A percentile compares a stretch with the other conserved stretches of the same genome.
phyloP scores from a whole-genome alignment of 1,140 invertebrate genomes.

The Oscheius sp. region DNA sequence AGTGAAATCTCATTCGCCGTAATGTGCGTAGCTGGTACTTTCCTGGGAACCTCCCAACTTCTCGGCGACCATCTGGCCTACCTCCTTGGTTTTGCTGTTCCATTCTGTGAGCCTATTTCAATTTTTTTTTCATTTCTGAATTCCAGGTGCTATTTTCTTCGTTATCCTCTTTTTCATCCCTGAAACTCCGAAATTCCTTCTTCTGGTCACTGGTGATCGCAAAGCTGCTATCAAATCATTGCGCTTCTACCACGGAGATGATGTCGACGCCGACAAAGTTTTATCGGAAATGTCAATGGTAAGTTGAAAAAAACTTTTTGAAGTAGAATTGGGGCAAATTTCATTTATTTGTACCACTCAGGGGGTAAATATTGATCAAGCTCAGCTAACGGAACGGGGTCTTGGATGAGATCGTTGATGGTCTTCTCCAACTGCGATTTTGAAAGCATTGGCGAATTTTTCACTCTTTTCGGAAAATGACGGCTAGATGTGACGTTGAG shows the following conservation, averaged over 20 bases:
- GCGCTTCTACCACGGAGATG: constrained; percentile 50
- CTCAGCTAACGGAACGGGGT: no score
- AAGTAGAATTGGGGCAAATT: no score
- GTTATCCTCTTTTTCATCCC: constrained; percentile 49
- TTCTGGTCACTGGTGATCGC: constrained; percentile 42
- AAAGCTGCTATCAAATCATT: constrained; percentile 42
- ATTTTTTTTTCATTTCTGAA: not conserved
- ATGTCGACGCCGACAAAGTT: constrained; percentile 9
- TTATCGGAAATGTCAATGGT: constrained; percentile 12
- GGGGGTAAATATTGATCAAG: no score
- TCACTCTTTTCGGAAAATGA: no score
- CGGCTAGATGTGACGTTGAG: no score
- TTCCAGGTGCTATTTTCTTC: constrained; percentile 51
- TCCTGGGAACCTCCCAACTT: constrained; percentile 50
- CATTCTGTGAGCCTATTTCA: not conserved
- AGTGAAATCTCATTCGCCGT: constrained; percentile 51
- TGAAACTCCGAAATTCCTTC: constrained; percentile 55
- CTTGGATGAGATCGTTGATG: constrained; percentile 3
- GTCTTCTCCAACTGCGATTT: not conserved
- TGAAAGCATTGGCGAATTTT: no score
- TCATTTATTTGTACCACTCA: no score
- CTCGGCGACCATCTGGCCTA: constrained; percentile 50
- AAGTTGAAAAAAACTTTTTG: no score
- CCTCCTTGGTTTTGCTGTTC: constrained; percentile 49
- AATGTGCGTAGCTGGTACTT: constrained; percentile 54